phyloP scores from a whole-genome alignment of 1,140 invertebrate species.

The Drosophila parvula region DNA sequence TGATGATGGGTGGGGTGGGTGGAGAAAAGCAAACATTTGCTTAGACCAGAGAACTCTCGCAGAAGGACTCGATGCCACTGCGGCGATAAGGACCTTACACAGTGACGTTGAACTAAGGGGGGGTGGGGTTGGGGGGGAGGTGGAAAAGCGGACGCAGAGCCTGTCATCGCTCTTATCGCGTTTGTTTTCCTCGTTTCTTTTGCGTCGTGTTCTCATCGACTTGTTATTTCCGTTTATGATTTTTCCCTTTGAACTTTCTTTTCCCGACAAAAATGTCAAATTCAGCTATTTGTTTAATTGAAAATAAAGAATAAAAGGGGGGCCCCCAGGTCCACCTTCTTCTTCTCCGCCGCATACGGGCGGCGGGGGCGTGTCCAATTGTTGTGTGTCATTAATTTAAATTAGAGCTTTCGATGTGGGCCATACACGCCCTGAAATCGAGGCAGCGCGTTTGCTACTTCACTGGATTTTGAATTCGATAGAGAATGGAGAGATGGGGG shows the following conservation, averaged over 20 bases:
- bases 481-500: neutral
- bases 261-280: constrained; percentile 69
- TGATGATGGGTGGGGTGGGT: no score
- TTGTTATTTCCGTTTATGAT: constrained; percentile 75
- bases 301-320: constrained; percentile 51
- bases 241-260: constrained; percentile 67
- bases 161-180: constrained; percentile 64
- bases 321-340: neutral
- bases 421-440: neutral
- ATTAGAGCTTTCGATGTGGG: constrained; percentile 47
- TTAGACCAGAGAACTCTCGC: constrained; percentile 45
- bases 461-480: constrained; percentile 24
- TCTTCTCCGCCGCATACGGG: neutral
- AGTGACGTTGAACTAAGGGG: constrained; percentile 16
- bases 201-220: constrained; percentile 14
- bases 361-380: constrained; percentile 56
- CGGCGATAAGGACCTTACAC: constrained; percentile 61
- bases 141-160: neutral
- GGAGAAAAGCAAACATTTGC: constrained; percentile 61
- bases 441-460: constrained; percentile 45
- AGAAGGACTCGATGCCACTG: constrained; percentile 58
- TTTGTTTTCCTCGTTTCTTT: constrained; percentile 24
- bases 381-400: constrained; percentile 77
- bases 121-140: no score
- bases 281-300: constrained; percentile 83